A percentile compares a stretch with the other conserved stretches of the same genome.
Evolutionary conservation across 1,140 invertebrate genomes (phyloP).

Genomic region (Dufourea novaeangliae): DNA sequence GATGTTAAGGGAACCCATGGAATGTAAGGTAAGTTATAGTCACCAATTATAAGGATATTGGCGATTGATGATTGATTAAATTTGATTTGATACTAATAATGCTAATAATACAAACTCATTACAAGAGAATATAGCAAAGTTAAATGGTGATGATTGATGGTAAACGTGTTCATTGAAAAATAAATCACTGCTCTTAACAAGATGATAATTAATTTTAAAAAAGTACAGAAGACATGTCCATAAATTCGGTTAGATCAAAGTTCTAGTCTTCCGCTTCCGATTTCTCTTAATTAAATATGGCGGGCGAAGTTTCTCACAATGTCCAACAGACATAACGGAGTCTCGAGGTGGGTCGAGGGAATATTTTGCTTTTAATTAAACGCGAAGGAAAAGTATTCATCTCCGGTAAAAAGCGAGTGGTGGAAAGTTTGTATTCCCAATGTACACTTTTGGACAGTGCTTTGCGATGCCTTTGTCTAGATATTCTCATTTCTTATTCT

Average conservation of each 20-base stretch:
- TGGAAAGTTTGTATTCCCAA: not conserved
- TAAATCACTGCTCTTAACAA: too few species aligned
- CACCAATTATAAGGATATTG: too few species aligned
- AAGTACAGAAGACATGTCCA: not conserved
- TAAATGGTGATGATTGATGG: too few species aligned
- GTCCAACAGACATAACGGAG: not conserved
- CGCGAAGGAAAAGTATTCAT: not conserved
- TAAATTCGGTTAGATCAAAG: not conserved
- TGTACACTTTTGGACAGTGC: not conserved
- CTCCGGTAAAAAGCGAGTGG: not conserved
- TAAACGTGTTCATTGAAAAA: too few species aligned
- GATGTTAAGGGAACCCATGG: too few species aligned
- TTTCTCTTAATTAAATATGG: slow-evolving; percentile 13
- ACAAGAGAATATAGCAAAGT: too few species aligned
- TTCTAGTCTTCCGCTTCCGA: not conserved
- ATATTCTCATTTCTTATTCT: slow-evolving; percentile 44
- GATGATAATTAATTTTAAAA: not conserved
- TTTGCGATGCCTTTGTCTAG: slow-evolving; percentile 35
- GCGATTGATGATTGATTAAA: too few species aligned
- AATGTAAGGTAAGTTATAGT: too few species aligned
- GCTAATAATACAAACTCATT: too few species aligned
- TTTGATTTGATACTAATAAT: too few species aligned
- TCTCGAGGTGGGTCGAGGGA: not conserved
- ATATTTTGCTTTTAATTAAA: slow-evolving; percentile 31
- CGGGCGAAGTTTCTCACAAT: not conserved